A percentile compares a stretch with the other conserved stretches of the same genome.
These are phyloP conservation scores for Mus spretus DNA, from an alignment of 2,797 vertebrate species.

Conservation along the genomic window DNA sequence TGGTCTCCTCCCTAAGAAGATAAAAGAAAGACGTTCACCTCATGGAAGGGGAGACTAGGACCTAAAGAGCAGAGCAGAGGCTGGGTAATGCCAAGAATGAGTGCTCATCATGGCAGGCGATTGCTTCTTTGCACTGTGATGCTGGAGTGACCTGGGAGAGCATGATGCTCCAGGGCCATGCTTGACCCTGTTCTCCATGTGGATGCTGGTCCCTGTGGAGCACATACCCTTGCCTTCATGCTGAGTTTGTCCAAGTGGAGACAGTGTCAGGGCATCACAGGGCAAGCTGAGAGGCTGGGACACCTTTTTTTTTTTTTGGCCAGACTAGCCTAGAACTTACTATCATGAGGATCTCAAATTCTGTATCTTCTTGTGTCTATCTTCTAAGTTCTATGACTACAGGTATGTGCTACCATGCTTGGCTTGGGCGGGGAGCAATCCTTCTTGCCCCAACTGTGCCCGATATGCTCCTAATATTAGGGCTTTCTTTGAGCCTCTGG, in stretches of 20 bases:
- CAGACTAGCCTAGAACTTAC: neutral
- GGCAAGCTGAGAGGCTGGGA: neutral
- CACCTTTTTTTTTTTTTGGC: neutral
- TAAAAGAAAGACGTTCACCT: neutral
- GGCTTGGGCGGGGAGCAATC: neutral
- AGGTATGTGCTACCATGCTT: neutral
- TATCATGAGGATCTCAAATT: neutral
- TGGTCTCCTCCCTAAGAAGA: neutral
- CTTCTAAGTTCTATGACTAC: neutral
- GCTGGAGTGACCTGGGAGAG: no score
- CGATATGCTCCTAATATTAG: neutral
- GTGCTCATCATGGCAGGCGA: accelerated
- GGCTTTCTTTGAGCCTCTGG: neutral
- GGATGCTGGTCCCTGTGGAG: neutral
- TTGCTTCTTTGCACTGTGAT: neutral
- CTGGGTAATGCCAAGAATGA: accelerated
- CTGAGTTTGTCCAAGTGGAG: neutral
- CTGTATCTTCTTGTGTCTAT: neutral
- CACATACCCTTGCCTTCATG: neutral
- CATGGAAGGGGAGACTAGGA: neutral
- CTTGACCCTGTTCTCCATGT: neutral
- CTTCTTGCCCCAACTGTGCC: neutral
- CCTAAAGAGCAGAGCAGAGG: neutral
- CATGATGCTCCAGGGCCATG: accelerated
- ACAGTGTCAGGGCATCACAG: neutral